phyloP scores from a whole-genome alignment of 2,888 invertebrate species.

The Diogma glabrata region DNA sequence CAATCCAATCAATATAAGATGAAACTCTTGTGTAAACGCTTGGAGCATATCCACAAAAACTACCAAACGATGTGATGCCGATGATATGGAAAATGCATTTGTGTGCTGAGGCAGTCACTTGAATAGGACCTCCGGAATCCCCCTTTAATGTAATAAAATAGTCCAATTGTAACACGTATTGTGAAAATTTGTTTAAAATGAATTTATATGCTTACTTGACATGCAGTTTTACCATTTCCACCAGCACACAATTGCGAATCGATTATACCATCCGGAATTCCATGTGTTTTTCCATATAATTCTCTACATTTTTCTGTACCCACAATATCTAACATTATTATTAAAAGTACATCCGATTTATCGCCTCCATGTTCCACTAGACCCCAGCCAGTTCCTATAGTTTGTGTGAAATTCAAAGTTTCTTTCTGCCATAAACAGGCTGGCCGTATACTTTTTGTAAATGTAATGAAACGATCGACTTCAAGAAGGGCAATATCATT shows the following conservation, averaged over 20 bases:
- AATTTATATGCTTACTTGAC: conserved; percentile 16
- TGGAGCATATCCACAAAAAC: conserved; percentile 32
- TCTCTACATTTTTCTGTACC: conserved; percentile 27
- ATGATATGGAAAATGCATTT: conserved; percentile 33
- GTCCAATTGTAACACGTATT: not conserved
- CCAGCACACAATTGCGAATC: conserved; percentile 38
- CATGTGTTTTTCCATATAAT: conserved; percentile 28
- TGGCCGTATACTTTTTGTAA: conserved; percentile 26
- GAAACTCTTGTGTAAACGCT: conserved; percentile 33
- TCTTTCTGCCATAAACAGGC: conserved; percentile 32
- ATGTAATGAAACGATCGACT: conserved; percentile 20
- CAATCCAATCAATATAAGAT: conserved; percentile 33
- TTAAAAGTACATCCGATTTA: conserved; percentile 32
- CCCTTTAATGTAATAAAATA: conserved; percentile 11
- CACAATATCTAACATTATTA: conserved; percentile 32
- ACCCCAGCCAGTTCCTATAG: conserved; percentile 35
- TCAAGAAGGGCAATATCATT: conserved; percentile 42
- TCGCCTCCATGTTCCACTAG: conserved; percentile 18
- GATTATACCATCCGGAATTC: conserved; percentile 30
- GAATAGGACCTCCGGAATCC: conserved; percentile 35
- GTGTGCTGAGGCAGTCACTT: conserved; percentile 28
- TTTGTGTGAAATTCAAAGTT: conserved; percentile 23
- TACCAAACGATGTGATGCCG: conserved; percentile 35
- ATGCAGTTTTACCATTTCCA: conserved; percentile 34
- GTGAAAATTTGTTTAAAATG: not conserved